Evolutionary conservation across 2,113 vertebrate species (phyloP), one percentile per base, ranked within the genome.

Genomic region (Daboia siamensis): DNA sequence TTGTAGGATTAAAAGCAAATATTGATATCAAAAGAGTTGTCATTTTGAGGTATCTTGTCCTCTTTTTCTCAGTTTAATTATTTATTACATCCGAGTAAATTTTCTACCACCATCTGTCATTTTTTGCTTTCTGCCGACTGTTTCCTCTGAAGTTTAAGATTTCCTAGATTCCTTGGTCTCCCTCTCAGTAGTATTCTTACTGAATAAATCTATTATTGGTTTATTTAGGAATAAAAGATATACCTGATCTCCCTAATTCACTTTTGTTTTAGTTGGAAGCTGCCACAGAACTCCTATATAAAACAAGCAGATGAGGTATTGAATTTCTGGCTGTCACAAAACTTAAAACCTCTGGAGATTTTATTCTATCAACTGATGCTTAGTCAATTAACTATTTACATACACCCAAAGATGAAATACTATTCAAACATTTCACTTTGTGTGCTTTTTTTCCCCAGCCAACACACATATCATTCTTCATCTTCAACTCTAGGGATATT

Each of bases 401-500:
- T 74, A 39, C 56, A n/a, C 7, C 48, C 52, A 59, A 80, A 92
- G 88, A 59, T 59, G 29, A 85, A 85, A 61, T 12, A 52, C 59
- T 89, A 89, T 86, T 61, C 29, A 59, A 52, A 52, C 11, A 39
- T 10, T 90, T 89, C 21, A 21, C 29, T 39, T 33, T 44, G 13
- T 90, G 11, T 48, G 26, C 57, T 46, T 89, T 69, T 55, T 29
- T 29, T 6, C 80, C 80, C 74, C 33, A 5, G 48, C 8, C 88
- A 56, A 17, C 10, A 17, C 15, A 80, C 87, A 59, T 89, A 48
- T 89, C 84, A 89, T 39, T 85, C 52, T 92, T 89, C 91, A 92
- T 92, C 89, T 15, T 39, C 0, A n/a, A 0, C 84, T 1, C 20
- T 24, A 0, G 9, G 64, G 84, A 11, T 23, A 46, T 0, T 0